Percentiles rank a stretch among this genome's conserved stretches.
Evolutionary conservation across 2,888 invertebrate genomes (phyloP).

Genomic region (Germaria angustata): DNA sequence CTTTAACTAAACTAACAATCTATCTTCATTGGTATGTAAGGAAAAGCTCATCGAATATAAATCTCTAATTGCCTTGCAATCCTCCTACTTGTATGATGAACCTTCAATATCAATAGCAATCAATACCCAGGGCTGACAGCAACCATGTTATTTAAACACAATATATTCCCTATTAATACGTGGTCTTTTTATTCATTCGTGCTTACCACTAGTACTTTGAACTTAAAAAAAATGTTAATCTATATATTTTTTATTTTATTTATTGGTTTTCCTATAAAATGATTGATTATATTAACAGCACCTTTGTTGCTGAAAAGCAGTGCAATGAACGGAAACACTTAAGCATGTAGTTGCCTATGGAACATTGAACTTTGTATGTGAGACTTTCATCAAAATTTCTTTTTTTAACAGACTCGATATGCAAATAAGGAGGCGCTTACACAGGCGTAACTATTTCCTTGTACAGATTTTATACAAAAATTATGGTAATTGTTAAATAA

Average conservation of each 20-base stretch:
- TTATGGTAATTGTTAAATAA: too few relatives aligned
- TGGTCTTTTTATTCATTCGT: background rate
- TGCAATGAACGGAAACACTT: background rate
- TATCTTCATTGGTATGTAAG: too few relatives aligned
- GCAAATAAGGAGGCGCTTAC: background rate
- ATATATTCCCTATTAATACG: background rate
- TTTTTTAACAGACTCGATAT: background rate
- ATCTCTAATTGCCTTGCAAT: background rate
- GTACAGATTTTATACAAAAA: too few relatives aligned
- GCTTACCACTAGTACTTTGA: background rate
- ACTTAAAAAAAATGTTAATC: conserved; percentile 13
- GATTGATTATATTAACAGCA: conserved; percentile 27
- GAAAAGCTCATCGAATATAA: background rate
- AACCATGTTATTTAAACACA: conserved; percentile 9
- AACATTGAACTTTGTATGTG: conserved; percentile 19
- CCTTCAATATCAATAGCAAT: conserved; percentile 15
- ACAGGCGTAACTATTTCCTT: too few relatives aligned
- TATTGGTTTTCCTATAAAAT: background rate
- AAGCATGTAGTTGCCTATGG: background rate
- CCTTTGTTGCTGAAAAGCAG: background rate
- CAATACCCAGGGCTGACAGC: background rate
- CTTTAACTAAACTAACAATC: too few relatives aligned
- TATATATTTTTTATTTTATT: background rate
- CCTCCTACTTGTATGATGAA: background rate
- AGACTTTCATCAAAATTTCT: background rate